Conservation (phyloP, 2,113 vertebrate genomes). For the Pelecanoides urinatrix region DNA sequence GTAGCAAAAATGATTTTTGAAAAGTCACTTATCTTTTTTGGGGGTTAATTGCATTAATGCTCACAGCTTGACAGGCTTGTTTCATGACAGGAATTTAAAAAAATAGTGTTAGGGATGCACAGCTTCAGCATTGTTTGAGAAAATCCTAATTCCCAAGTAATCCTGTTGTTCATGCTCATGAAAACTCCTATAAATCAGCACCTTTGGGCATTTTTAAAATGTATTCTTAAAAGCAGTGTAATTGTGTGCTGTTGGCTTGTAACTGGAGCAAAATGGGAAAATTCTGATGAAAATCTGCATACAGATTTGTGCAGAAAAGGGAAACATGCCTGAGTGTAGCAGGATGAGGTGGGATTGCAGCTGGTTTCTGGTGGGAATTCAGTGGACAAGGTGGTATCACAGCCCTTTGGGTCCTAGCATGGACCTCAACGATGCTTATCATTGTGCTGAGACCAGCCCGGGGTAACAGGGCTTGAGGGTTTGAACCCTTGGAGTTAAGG, state of each 20-base stretch:
- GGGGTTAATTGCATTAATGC: slow-evolving; percentile 36
- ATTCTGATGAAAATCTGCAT: not conserved
- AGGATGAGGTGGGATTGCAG: not conserved
- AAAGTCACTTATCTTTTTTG: slow-evolving; percentile 42
- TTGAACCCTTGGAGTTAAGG: not conserved
- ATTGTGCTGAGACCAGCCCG: not conserved
- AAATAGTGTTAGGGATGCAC: not conserved
- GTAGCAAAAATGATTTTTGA: slow-evolving; percentile 33
- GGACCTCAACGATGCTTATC: accelerated
- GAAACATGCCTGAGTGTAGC: accelerated
- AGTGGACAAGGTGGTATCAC: not conserved
- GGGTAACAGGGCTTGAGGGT: not conserved
- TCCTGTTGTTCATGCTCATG: not conserved
- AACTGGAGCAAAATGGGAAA: not conserved
- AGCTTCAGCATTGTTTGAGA: slow-evolving; percentile 38
- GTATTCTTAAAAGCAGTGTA: not conserved
- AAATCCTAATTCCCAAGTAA: slow-evolving; percentile 28
- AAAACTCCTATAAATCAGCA: not conserved
- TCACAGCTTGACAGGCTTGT: not conserved
- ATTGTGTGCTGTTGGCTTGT: not conserved
- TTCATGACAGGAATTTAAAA: not conserved
- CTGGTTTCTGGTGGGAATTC: not conserved
- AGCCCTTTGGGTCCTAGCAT: not conserved
- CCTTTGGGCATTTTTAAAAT: not conserved
- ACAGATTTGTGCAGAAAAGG: not conserved